Base-by-base conservation (phyloP, 1,140 invertebrate species). In the Heliothis virescens region DNA sequence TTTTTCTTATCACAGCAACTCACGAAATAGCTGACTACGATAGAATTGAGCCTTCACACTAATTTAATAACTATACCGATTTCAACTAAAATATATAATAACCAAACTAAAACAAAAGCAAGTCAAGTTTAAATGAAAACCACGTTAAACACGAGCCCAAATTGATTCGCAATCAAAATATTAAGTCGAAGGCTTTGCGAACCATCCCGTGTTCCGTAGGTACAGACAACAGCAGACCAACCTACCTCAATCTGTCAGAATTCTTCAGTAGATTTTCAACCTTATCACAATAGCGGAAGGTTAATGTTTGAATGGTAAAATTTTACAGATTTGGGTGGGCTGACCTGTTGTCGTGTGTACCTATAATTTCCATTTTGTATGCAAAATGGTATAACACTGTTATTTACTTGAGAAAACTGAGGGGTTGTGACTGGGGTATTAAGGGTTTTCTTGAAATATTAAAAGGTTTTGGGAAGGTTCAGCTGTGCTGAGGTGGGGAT, bases 361-460 rank as follows among this genome's bases (percentile, higher is more conserved):
- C 21, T 26, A 11, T 69, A 53, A 50, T 69, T 69, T 69, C n/a
- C 65, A 52, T 52, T 69, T 69, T 52, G 48, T 69, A 69, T 69
- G 48, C 65, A 69, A 69, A 69, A 52, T 41, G 48, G 10, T 69
- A 26, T 26, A 26, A 52, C 65, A 4, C 11, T 52, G 65, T 52
- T 41, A 41, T 41, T 41, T 7, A 41, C 34, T 41, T n/a, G n/a
- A 47, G 47, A 52, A 52, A 69, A 69, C 48, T 48, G 41, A 69
- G 41, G 13, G 10, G 0, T 13, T 15, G 47, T 26, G 48, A 53
- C 65, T 21, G 65, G 65, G 48, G 10, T 53, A 62, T 62, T 34
- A 13, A 62, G 57, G 5, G 11, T 60, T 60, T 26, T 21, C 11
- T 5, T 5, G 21, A 1, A 26, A 11, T 7, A 7, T 55, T 15